A percentile compares a stretch with the other conserved stretches of the same genome.
Evolutionary conservation across 2,113 vertebrate genomes (phyloP).

Genomic region (Brachyhypopomus occidentalis): DNA sequence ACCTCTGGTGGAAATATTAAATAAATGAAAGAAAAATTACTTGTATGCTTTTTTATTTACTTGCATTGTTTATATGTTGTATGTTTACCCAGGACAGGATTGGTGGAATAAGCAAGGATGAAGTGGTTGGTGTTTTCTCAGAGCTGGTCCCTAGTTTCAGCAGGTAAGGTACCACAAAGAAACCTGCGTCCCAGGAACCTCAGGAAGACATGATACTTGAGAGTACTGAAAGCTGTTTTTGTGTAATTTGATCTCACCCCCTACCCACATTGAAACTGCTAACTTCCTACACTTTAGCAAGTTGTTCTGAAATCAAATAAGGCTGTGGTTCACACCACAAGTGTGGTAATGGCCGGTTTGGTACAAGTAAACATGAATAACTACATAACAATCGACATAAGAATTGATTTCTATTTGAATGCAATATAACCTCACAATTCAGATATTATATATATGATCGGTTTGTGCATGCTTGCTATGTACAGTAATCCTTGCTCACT

Average conservation of each 20-base stretch:
- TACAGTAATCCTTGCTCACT: background rate
- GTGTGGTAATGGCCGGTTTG: constrained; percentile 27
- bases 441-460: background rate
- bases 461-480: background rate
- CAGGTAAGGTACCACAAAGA: constrained; percentile 57
- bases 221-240: constrained; percentile 24
- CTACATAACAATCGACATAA: background rate
- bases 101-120: constrained; percentile 61
- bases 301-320: constrained; percentile 26
- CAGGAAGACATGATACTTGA: background rate
- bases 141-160: constrained; percentile 69
- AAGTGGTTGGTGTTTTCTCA: constrained; percentile 62
- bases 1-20: too few relatives aligned
- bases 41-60: too few relatives aligned
- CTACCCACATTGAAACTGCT: constrained; percentile 12
- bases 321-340: constrained; percentile 6
- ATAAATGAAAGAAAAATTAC: too few relatives aligned
- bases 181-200: background rate
- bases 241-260: constrained; percentile 7
- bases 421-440: background rate
- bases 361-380: background rate
- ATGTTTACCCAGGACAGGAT: constrained; percentile 61
- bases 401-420: background rate
- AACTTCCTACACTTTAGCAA: constrained; percentile 8
- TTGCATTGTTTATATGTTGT: background rate